phyloP scores from a whole-genome alignment of 2,888 invertebrate genomes.

The Pherbina coryleti region DNA sequence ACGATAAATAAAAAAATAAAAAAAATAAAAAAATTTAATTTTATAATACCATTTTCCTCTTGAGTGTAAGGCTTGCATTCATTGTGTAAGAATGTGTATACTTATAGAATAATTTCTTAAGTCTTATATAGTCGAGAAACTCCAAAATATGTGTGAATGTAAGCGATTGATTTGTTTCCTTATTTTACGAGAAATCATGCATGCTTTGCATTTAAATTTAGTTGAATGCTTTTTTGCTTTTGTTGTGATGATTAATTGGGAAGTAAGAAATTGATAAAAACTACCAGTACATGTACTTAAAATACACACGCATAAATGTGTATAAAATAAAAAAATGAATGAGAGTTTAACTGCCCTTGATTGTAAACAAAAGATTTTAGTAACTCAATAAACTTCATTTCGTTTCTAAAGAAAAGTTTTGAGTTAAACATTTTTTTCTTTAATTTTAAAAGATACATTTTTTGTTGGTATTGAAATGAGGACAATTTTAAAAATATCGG shows the following conservation, averaged over 20 bases:
- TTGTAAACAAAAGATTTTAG: slow-evolving; percentile 17
- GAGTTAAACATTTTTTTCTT: too few relatives aligned
- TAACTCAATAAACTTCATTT: background rate
- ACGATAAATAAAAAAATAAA: background rate
- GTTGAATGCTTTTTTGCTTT: slow-evolving; percentile 20
- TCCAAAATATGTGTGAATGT: background rate
- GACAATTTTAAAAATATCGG: too few relatives aligned
- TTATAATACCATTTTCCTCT: too few relatives aligned
- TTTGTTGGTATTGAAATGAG: too few relatives aligned
- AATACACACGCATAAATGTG: background rate
- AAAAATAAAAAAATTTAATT: too few relatives aligned
- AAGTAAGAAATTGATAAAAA: slow-evolving; percentile 47
- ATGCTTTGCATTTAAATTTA: slow-evolving; percentile 47
- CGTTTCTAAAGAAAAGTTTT: background rate
- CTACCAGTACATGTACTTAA: background rate
- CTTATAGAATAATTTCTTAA: background rate
- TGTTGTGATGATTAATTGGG: slow-evolving; percentile 55
- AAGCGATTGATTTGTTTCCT: slow-evolving; percentile 44
- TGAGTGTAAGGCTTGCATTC: too few relatives aligned
- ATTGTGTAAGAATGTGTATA: too few relatives aligned
- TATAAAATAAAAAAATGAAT: background rate
- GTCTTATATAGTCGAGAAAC: background rate
- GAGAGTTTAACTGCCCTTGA: slow-evolving; percentile 6
- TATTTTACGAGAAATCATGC: slow-evolving; percentile 38
- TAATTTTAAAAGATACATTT: too few relatives aligned